Evolutionary conservation across 2,888 invertebrate species (phyloP), one percentile per base, ranked within the genome.

Genomic region (Xylota segnis): DNA sequence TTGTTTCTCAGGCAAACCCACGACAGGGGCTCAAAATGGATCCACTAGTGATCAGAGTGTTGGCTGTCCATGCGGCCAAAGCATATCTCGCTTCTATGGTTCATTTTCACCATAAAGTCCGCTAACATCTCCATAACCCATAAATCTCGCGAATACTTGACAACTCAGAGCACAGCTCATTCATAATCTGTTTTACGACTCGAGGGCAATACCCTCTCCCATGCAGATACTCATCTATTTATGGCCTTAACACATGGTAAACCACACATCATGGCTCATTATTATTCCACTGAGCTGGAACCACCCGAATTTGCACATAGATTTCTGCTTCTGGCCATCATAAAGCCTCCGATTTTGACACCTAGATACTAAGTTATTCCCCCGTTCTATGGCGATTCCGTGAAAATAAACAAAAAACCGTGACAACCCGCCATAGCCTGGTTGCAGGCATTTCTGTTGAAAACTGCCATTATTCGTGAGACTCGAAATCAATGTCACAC

Each of bases 351-450:
- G 52, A 18, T 74, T 43, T 54, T 74, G 43, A 23, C 65, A 56
- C 32, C 23, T 45, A 65, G 34, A 27, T 65, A 16, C 54, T 45
- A 65, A 75, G 43, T 56, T 45, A 34, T 45, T 56, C 45, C 16
- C 4, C 5, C 27, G n/a, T 1, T n/a, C 34, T 6, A 58, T 18
- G 58, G 18, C 10, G 43, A 43, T 2, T 61, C 27, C 43, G 61
- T 54, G 23, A 63, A 63, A 63, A 61, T 29, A 32, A 74, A 18
- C 52, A 74, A 29, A 72, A 40, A 43, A 34, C 32, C 10, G 40
- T 65, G 74, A 56, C 75, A 34, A 63, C 34, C 56, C 52, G 32
- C 32, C 14, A 43, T 14, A 43, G 43, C 10, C 32, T 7, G 4
- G 16, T 32, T 56, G 56, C 16, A 0, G 3, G 12, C 1, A 10